A percentile compares a stretch with the other conserved stretches of the same genome.
These are phyloP conservation scores for Bostrychus sinensis DNA, from an alignment of 2,113 vertebrate species.

Conservation along the genomic window DNA sequence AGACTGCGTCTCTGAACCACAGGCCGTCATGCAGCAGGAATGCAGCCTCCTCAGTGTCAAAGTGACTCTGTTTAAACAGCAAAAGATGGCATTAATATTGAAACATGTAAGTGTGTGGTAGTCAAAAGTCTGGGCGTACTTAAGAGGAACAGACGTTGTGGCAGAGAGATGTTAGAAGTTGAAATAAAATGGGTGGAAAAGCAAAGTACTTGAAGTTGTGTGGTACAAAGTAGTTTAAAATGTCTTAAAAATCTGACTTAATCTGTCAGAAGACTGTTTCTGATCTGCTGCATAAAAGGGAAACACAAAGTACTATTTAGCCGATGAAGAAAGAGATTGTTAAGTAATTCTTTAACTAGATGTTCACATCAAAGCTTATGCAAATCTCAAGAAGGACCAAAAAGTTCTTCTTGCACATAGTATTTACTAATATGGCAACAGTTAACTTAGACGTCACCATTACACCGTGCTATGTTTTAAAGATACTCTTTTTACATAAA, in stretches of 20 bases:
- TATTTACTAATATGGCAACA: no score
- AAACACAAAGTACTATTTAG: no score
- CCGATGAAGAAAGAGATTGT: no score
- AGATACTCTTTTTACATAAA: no score
- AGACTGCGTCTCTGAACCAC: constrained; percentile 46
- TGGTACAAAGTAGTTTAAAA: constrained; percentile 1
- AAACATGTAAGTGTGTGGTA: constrained; percentile 22
- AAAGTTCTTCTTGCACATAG: no score
- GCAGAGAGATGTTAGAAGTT: neutral
- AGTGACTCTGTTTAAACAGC: constrained; percentile 28
- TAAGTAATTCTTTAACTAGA: no score
- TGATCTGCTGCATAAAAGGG: neutral
- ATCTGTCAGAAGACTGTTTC: neutral
- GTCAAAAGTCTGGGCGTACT: constrained; percentile 7
- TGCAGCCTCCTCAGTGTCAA: constrained; percentile 50
- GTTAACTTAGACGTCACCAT: no score
- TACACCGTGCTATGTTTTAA: no score
- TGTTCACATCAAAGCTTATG: no score
- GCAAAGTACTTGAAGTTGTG: neutral
- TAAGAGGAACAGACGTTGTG: neutral
- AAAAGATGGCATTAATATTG: constrained; percentile 22
- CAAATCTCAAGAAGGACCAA: no score
- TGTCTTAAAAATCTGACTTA: neutral
- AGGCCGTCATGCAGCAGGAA: constrained; percentile 60
- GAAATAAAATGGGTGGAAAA: neutral